Base-by-base conservation (phyloP, 37 sponge, comb jelly and placozoan genomes). In the Hormiphora californensis region DNA sequence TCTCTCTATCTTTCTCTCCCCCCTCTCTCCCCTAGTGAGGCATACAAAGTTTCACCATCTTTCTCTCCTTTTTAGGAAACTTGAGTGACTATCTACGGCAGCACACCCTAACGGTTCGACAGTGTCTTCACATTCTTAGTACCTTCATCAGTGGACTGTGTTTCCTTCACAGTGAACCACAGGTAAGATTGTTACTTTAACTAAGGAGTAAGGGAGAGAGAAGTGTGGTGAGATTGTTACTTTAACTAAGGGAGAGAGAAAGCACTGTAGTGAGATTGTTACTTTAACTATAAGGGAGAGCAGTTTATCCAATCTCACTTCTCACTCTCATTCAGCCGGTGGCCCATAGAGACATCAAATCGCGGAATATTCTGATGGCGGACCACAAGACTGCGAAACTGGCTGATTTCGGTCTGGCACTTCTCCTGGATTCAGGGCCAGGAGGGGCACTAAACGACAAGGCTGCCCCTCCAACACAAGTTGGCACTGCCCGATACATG, bases 401-500 rank as follows among this genome's bases (percentile, higher is more conserved):
- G 7, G 81, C 81, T 4, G 81, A 73, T 40, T 73, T 73, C 27
- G 81, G 81, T 39, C 81, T 73, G 46, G 81, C 81, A 1, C 81
- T 73, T 22, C 81, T 73, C 27, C 44, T 73, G 23, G 81, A 73
- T 36, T 73, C 40, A 43, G 81, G 81, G 22, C 81, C 81, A 0
- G 81, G 81, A 4, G 81, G 81, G 25, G 81, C 81, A 27, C 81
- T 73, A 28, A 73, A 73, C 46, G 81, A 73, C 46, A 73, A 73
- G 23, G 81, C 81, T 12, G 81, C 81, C n/a, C 81, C 81, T 1
- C 81, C 81, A 25, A 73, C 81, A n/a, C 81, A 73, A 73, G 81
- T 73, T 1, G 81, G 81, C 40, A 73, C 81, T 73, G 81, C 81
- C 38, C 40, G 81, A 73, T 73, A 73, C 81, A 73, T 73, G 81